Evolutionary conservation across 2,113 vertebrate species (phyloP), one percentile per base, ranked within the genome.

Genomic region (Mohoua ochrocephala): DNA sequence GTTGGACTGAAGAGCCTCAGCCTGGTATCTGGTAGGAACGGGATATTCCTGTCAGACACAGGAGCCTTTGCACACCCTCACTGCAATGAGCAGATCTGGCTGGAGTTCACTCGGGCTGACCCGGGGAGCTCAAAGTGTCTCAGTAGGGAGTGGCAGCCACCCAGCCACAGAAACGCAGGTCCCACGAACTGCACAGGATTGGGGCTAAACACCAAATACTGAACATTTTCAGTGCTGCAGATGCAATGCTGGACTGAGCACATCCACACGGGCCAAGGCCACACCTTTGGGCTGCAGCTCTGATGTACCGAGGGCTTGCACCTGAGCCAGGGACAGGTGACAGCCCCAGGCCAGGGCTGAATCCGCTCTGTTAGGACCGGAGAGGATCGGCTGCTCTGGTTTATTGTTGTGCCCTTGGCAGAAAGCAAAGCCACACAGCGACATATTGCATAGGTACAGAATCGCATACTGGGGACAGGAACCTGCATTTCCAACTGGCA

Each of bases 261-360:
- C 26, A 50, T 2, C 9, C 0, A 5, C 1, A 28, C 0, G 2
- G 52, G 70, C 39, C 0, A 0, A 50, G 54, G 35, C 17, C 70
- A 74, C 42, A 33, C 50, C 64, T 70, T 23, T 17, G 26, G 63
- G 42, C 33, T 19, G 42, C 23, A 81, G 74, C 65, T 78, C 74
- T 24, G 75, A 30, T 10, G 30, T 4, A 63, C 26, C 28, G 61
- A 53, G 13, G 49, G 52, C 39, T 61, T 16, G 19, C 44, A 27
- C n/a, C 3, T 13, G 12, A 95, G 80, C 35, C 44, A n/a, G 37
- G 7, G 70, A 60, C 19, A 56, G 79, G 42, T 5, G 76, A 93
- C 24, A 75, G 73, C 54, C 44, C 37, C 65, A 30, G 81, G 92
- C 39, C 77, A 78, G 59, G 33, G 28, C 26, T 28, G 26, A 67